Percentiles rank a stretch among this genome's conserved stretches.
Evolutionary conservation across 2,113 vertebrate species (phyloP).

Genomic region (Bos taurus): ARS-UCD2.0 NC_037338.1:47394501-47395000

Average conservation of each 20-base stretch:
- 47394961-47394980: neutral
- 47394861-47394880: neutral
- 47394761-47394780: neutral
- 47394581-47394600: neutral
- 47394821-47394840: accelerated
- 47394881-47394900: neutral
- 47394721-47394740: neutral
- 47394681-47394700: neutral
- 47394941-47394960: neutral
- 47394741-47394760: neutral
- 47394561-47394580: neutral
- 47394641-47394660: neutral
- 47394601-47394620: neutral
- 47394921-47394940: neutral
- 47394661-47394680: neutral
- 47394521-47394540: neutral
- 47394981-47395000: neutral
- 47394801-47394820: neutral
- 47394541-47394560: neutral
- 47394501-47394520: neutral
- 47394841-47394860: too few relatives aligned
- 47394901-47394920: neutral
- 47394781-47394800: neutral
- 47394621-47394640: neutral
- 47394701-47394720: neutral